A percentile compares a stretch with the other conserved stretches of the same genome.
Evolutionary conservation across 2,888 invertebrate genomes (phyloP).

Genomic region (Heliconius ismenius): DNA sequence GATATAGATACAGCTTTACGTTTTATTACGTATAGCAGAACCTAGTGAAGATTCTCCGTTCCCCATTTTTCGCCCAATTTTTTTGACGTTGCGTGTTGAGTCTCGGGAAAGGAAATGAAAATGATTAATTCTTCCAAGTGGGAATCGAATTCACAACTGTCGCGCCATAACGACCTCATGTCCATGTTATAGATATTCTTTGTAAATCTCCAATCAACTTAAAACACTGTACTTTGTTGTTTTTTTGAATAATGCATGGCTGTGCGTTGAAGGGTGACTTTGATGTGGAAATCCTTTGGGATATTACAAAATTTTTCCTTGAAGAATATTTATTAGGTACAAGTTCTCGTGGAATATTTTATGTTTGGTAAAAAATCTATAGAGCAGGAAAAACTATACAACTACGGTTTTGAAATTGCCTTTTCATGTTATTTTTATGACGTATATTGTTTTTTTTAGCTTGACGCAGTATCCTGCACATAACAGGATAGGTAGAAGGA

Average conservation of each 20-base stretch:
- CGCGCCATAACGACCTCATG: not conserved
- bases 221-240: slow-evolving; percentile 10
- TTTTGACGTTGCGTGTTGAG: not conserved
- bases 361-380: not conserved
- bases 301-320: slow-evolving; percentile 16
- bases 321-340: slow-evolving; percentile 21
- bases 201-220: slow-evolving; percentile 15
- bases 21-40: not conserved
- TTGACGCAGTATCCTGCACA: no score
- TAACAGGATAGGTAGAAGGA: not conserved
- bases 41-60: not conserved
- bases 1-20: not conserved
- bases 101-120: not conserved
- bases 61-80: not conserved
- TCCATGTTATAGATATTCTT: not conserved
- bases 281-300: slow-evolving; percentile 28
- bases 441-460: no score
- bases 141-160: not conserved
- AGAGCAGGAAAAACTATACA: not conserved
- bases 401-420: no score
- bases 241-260: slow-evolving; percentile 22
- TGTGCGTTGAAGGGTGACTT: slow-evolving; percentile 23
- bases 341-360: not conserved
- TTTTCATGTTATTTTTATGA: no score
- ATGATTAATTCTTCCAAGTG: not conserved